Base-by-base conservation (phyloP, 2,797 vertebrate genomes). In the Phataginus tetradactyla region DNA sequence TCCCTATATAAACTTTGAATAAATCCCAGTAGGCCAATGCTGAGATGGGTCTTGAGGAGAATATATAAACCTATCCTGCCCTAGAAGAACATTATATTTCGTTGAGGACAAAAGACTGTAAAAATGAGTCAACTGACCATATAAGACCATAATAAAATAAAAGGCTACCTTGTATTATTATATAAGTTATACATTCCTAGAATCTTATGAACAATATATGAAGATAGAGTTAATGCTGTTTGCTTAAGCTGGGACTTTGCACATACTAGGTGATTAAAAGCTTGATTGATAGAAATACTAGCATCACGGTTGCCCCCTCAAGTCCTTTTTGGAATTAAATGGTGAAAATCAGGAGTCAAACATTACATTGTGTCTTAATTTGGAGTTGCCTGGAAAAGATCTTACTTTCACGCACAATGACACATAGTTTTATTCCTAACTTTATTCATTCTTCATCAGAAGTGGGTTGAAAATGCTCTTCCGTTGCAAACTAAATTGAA, bases 261-360 rank as follows among this genome's bases (percentile, higher is more conserved):
- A 61, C 25, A 21, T 5, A 61, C 4, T 42, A n/a, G 4, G 4
- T 81, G 13, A 71, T 91, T 42, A 63, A 66, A 88, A 94, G 69
- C 12, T 1, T 78, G 17, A 49, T 77, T 91, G 49, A 74, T 68
- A 88, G 32, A 93, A 96, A 90, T 39, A 39, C 21, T 45, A 37
- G 17, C 32, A 45, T 53, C 1, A 17, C 27, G 21, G 23, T 39
- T 88, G 5, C 15, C 23, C 2, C 15, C 4, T 84, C 57, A 80
- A 42, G 27, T 64, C 17, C 18, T 63, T 91, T 95, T 59, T 53
- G 45, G 45, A 89, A 89, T 83, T 94, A 85, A 95, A 91, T 81
- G 34, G 45, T 45, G 45, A 84, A 93, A 90, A 57, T 37, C 27
- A 27, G 18, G 18, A 74, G 32, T 72, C 64, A 90, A 83, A 84